Evolutionary conservation across 2,888 invertebrate genomes (phyloP), one percentile per base, ranked within the genome.

Genomic region (Labia minor): DNA sequence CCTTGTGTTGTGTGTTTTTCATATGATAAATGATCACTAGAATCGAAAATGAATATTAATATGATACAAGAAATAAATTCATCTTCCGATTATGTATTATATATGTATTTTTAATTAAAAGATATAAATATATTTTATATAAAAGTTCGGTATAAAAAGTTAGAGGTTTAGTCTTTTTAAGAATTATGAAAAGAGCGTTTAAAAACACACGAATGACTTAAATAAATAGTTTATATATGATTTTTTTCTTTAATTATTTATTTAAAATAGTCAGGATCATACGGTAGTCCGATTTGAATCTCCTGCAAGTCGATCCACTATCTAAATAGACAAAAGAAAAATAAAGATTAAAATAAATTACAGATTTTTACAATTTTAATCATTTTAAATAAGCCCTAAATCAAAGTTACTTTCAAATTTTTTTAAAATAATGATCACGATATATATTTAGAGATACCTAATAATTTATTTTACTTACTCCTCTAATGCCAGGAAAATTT

Each of bases 401-500:
- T 61, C 61, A 0, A 64, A 21, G 11, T 33, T 63, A 67, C 14
- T 64, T n/a, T n/a, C n/a, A n/a, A n/a, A n/a, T n/a, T n/a, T n/a
- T n/a, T n/a, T n/a, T n/a, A n/a, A n/a, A n/a, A n/a, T n/a, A n/a
- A n/a, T n/a, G n/a, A n/a, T n/a, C n/a, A n/a, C n/a, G n/a, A n/a
- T n/a, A n/a, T n/a, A n/a, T n/a, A n/a, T n/a, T n/a, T n/a, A n/a
- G n/a, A n/a, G n/a, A n/a, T n/a, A n/a, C n/a, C n/a, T n/a, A n/a
- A n/a, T n/a, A n/a, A n/a, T n/a, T n/a, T n/a, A n/a, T n/a, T n/a
- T 65, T 67, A 84, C 86, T 81, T 81, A 90, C 88, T 80, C 88
- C 86, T 81, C 91, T 86, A 72, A 98, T 88, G 68, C 93, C 88
- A 33, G 98, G 95, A 74, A 97, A 81, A 78, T 88, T 93, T 63